Evolutionary conservation across 2,888 invertebrate species (phyloP), one percentile per base, ranked within the genome.

Genomic region (Cantharis flavilabris): DNA sequence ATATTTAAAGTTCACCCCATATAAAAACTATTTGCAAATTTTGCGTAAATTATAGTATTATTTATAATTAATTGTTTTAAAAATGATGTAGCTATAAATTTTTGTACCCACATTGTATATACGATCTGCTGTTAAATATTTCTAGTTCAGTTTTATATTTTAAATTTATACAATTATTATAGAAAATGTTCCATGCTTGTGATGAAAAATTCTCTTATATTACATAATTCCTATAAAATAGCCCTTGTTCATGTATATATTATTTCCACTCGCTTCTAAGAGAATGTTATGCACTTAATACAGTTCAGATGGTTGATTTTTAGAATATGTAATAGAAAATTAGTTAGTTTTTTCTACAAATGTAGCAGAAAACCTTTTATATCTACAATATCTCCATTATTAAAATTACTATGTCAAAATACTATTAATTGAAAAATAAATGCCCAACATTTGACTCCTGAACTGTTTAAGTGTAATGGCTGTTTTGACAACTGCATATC

Each of bases 401-500:
- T 64, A 67, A n/a, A 67, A 18, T 67, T 67, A 67, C 20, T n/a
- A 67, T 23, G 23, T 67, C 65, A 67, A 26, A 67, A 65, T 23
- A 67, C 23, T 23, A 23, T 67, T 67, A 67, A 67, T 67, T 67
- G 9, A 67, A 67, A 23, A 28, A 30, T 69, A 28, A 20, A 30
- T 11, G 30, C 16, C 28, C 23, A 28, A 69, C 69, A 69, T 65
- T 63, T 62, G 30, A 75, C 72, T 81, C 75, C 79, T 80, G 83
- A 83, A 80, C 81, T 82, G 83, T 82, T 80, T 80, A 79, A 79
- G 78, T 82, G 82, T 80, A 81, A 70, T 80, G 76, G 72, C 82
- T 76, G 80, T 80, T 79, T 49, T 82, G 82, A 83, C 84, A 83
- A 86, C 84, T 86, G 86, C 87, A 87, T 87, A 87, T 87, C 87